phyloP scores from a whole-genome alignment of 2,888 invertebrate genomes.

The Lithophane semibrunnea region DNA sequence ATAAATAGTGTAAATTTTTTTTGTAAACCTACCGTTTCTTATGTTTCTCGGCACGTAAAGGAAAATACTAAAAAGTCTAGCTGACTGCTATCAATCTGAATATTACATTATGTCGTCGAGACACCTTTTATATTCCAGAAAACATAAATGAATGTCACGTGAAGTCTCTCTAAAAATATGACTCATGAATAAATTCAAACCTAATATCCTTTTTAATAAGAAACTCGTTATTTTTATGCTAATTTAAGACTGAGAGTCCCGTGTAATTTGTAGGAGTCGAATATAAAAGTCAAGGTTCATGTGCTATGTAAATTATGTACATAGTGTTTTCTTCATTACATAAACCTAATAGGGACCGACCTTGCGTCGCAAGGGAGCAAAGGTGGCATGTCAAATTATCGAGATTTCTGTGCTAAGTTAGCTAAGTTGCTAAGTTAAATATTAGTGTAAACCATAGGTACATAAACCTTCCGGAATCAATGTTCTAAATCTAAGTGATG shows the following conservation, averaged over 20 bases:
- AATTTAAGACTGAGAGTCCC: conserved; percentile 51
- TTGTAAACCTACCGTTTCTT: not conserved
- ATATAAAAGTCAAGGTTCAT: conserved; percentile 22
- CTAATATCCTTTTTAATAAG: conserved; percentile 55
- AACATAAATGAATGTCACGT: conserved; percentile 23
- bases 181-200: conserved; percentile 57
- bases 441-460: too few relatives aligned
- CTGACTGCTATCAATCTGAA: conserved; percentile 20
- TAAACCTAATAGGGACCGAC: not conserved
- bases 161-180: conserved; percentile 38
- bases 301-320: conserved; percentile 5
- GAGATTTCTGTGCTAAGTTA: too few relatives aligned
- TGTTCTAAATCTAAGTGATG: too few relatives aligned
- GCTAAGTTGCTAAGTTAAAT: too few relatives aligned
- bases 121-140: not conserved
- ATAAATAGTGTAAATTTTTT: too few relatives aligned
- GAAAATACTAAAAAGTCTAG: not conserved
- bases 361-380: too few relatives aligned
- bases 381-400: too few relatives aligned
- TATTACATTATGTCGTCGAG: conserved; percentile 7
- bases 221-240: conserved; percentile 62
- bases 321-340: not conserved
- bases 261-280: conserved; percentile 48
- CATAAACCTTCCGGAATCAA: too few relatives aligned
- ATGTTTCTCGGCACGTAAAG: not conserved